Evolutionary conservation across 2,113 vertebrate genomes (phyloP).

Genomic region (Forbesichthys agassizii): DNA sequence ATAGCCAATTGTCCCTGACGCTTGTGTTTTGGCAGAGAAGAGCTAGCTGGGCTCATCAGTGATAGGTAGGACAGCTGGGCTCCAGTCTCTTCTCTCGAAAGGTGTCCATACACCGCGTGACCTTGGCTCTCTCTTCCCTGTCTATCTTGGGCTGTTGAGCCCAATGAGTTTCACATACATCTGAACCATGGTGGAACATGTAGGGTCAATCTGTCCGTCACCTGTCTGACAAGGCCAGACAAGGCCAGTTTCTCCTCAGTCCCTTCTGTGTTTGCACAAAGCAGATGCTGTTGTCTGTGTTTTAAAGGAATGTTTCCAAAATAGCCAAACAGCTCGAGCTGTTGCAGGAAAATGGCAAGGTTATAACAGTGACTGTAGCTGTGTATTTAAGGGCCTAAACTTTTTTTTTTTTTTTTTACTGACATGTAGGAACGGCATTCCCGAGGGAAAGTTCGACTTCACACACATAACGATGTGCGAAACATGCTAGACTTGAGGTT

Average conservation of each 20-base stretch:
- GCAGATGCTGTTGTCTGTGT: constrained; percentile 35
- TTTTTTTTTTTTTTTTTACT: constrained; percentile 40
- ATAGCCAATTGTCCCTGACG: constrained; percentile 41
- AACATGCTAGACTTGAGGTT: constrained; percentile 46
- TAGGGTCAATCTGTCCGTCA: too few species aligned
- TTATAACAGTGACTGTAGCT: constrained; percentile 39
- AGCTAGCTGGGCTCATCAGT: constrained; percentile 27
- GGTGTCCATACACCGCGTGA: too few species aligned
- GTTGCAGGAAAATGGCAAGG: constrained; percentile 40
- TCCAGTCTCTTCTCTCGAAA: constrained; percentile 19
- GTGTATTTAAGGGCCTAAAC: constrained; percentile 44
- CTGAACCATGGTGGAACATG: too few species aligned
- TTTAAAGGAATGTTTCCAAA: constrained; percentile 22
- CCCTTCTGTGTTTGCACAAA: constrained; percentile 10
- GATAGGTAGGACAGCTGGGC: constrained; percentile 56
- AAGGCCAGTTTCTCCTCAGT: too few species aligned
- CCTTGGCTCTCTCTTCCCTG: constrained; percentile 28
- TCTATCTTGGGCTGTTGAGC: too few species aligned
- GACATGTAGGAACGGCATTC: constrained; percentile 35
- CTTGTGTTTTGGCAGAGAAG: constrained; percentile 18
- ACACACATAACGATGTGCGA: constrained; percentile 53
- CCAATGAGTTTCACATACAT: too few species aligned
- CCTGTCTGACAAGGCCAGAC: too few species aligned
- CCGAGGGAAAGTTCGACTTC: constrained; percentile 11
- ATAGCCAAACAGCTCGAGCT: constrained; percentile 26